Evolutionary conservation across 2,888 invertebrate species (phyloP).

Genomic region (Macropis europaea): DNA sequence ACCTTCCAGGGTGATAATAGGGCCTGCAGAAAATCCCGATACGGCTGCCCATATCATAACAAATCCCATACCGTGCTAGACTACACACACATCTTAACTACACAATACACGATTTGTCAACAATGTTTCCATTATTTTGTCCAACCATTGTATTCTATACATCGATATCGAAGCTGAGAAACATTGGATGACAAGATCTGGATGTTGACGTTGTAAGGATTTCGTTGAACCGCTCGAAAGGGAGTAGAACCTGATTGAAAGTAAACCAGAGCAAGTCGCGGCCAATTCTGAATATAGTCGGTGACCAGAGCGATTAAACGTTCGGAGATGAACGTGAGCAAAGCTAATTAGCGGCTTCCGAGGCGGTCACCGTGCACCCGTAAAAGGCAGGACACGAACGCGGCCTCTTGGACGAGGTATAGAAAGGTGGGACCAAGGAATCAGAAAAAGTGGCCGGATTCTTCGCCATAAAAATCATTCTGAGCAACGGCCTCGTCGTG

Average conservation of each 20-base stretch:
- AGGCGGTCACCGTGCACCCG: slow-evolving; percentile 49
- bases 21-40: too few relatives aligned
- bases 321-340: slow-evolving; percentile 54
- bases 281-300: slow-evolving; percentile 44
- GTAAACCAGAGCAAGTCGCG: slow-evolving; percentile 13
- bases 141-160: too few relatives aligned
- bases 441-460: slow-evolving; percentile 57
- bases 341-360: slow-evolving; percentile 62
- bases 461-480: slow-evolving; percentile 56
- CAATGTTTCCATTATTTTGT: too few relatives aligned
- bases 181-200: too few relatives aligned
- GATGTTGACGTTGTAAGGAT: too few relatives aligned
- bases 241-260: slow-evolving; percentile 5
- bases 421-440: slow-evolving; percentile 36
- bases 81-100: too few relatives aligned
- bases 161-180: too few relatives aligned
- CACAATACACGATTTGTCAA: too few relatives aligned
- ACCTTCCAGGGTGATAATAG: too few relatives aligned
- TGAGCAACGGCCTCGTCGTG: slow-evolving; percentile 37
- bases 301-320: slow-evolving; percentile 50
- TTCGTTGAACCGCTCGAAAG: too few relatives aligned
- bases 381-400: slow-evolving; percentile 62
- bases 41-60: too few relatives aligned
- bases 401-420: slow-evolving; percentile 30
- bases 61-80: too few relatives aligned